These are phyloP conservation scores for Syndactyla subalaris DNA, from an alignment of 2,797 vertebrate genomes.

Conservation along the genomic window DNA sequence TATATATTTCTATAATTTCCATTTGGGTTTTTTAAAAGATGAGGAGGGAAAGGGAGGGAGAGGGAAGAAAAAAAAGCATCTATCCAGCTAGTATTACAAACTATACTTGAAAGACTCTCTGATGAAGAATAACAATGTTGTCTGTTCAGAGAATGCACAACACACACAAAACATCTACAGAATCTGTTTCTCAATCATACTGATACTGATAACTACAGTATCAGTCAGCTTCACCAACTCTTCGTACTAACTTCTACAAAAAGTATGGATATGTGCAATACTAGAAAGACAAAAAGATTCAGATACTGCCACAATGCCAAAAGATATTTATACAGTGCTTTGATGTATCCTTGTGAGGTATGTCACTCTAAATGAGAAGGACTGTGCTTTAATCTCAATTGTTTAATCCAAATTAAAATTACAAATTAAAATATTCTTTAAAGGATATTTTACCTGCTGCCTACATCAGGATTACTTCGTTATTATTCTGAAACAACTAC, in stretches of 20 bases:
- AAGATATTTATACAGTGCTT: neutral
- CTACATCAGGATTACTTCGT: neutral
- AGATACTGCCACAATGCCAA: neutral
- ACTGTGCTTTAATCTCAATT: neutral
- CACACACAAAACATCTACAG: neutral
- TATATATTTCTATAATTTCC: conserved; percentile 37
- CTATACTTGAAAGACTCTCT: conserved; percentile 26
- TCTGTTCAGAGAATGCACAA: neutral
- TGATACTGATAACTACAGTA: neutral
- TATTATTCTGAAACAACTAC: neutral
- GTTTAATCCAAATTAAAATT: neutral
- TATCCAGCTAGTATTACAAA: neutral
- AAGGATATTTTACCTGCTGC: neutral
- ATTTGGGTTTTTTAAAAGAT: neutral
- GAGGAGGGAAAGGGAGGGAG: rapidly evolving
- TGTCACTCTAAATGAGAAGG: neutral
- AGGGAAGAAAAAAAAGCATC: neutral
- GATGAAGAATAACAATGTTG: neutral
- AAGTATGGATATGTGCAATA: neutral
- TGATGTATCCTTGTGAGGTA: neutral
- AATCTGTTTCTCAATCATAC: neutral
- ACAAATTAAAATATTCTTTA: neutral
- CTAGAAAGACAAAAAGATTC: neutral
- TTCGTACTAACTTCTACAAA: neutral
- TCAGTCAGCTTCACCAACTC: neutral